Base-by-base conservation (phyloP, 2,113 vertebrate genomes). In the Eupsittula cactorum region DNA sequence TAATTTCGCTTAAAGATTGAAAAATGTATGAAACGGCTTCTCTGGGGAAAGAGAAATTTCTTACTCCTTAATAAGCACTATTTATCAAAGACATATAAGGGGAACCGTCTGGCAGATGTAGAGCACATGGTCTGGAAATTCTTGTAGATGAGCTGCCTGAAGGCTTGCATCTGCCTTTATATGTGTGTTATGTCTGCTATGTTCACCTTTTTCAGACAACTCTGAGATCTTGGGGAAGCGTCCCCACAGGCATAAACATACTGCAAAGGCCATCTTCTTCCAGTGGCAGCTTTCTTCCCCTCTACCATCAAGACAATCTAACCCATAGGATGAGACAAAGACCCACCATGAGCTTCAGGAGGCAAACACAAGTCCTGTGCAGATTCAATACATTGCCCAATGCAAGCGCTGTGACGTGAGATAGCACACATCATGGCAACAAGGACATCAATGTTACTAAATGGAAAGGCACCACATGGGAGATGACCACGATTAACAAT, bases 71-170 rank as follows among this genome's bases (percentile, higher is more conserved):
- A 94, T 95, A 96, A 97, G 94, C 12, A 11, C 86, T 87, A 92
- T 96, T 95, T 95, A 97, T 96, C 95, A 95, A 95, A 95, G 88
- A 70, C 83, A 57, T n/a, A 86, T 65, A 86, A 50, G 50, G 71
- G 18, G 86, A 96, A 31, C 42, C 6, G 4, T 71, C 80, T 93
- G 92, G 67, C 76, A 90, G 74, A 85, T 86, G 81, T 13, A 42
- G 63, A 88, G 78, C 65, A 62, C 49, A 33, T 7, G 78, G 81
- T 59, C 86, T 92, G 82, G 46, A 95, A 89, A 92, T 73, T 84
- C 65, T 47, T 67, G n/a, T 62, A 9, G 25, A 52, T 7, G 63
- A 75, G 55, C 62, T 55, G 91, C 92, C 91, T 63, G 70, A 52
- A 92, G 91, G 81, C 35, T 82, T 7, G 67, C 70, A 49, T 63